Percentiles rank a stretch among this genome's conserved stretches.
Evolutionary conservation across 2,797 vertebrate species (phyloP).

Genomic region (Streptopelia turtur): DNA sequence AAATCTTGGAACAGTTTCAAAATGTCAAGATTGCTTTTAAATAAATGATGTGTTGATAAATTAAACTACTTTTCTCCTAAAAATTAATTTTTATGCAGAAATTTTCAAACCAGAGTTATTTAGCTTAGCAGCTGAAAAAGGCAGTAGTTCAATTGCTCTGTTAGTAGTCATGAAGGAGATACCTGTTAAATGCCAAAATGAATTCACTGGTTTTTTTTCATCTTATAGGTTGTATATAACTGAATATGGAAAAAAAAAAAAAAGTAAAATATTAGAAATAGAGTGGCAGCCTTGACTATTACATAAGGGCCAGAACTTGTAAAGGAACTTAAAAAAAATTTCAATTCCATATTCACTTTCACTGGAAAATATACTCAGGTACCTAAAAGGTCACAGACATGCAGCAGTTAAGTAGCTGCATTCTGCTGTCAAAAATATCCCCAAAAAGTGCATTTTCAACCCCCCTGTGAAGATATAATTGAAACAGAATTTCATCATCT

Average conservation of each 20-base stretch:
- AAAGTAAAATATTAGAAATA: neutral
- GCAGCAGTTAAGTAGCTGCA: neutral
- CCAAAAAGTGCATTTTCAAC: neutral
- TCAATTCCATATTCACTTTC: neutral
- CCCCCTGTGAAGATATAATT: neutral
- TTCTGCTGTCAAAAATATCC: neutral
- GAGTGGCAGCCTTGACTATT: neutral
- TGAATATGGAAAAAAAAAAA: neutral
- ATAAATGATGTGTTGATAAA: neutral
- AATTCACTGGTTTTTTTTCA: neutral
- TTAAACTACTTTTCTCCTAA: neutral
- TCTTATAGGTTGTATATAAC: neutral
- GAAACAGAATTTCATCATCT: conserved; percentile 4
- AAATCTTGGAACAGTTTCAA: neutral
- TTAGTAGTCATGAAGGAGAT: neutral
- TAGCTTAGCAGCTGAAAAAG: neutral
- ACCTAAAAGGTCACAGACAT: neutral
- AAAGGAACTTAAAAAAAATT: neutral
- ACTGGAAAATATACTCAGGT: neutral
- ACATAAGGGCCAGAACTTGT: neutral
- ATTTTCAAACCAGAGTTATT: neutral
- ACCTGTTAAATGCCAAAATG: neutral
- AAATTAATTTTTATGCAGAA: neutral
- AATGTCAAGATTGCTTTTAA: neutral
- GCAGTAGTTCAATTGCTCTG: neutral